Conservation (phyloP, 2,888 invertebrate genomes). For the Teinopalpus imperialis region DNA sequence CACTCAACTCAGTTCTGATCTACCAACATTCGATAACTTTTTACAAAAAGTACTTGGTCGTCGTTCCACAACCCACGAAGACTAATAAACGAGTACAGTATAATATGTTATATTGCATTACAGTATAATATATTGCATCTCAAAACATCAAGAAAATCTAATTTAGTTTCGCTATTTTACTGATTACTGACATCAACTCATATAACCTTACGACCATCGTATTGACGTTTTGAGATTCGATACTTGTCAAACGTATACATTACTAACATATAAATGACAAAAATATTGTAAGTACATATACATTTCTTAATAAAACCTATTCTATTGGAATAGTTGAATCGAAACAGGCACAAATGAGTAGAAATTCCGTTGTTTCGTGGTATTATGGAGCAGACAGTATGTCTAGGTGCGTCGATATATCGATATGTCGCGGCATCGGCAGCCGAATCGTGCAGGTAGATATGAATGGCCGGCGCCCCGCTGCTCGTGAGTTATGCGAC, state of each 20-base stretch:
- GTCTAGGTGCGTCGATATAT: conserved; percentile 61
- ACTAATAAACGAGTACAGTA: no score
- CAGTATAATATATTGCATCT: no score
- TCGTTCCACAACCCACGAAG: no score
- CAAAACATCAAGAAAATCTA: no score
- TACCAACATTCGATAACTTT: no score
- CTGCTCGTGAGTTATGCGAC: conserved; percentile 77
- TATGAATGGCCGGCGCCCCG: conserved; percentile 79
- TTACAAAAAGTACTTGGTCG: no score
- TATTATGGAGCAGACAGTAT: conserved; percentile 54
- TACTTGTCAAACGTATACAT: conserved; percentile 4
- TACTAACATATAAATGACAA: conserved; percentile 8
- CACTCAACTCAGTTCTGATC: no score
- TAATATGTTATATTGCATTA: no score
- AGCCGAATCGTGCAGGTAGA: conserved; percentile 60
- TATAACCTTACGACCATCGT: conserved; percentile 1
- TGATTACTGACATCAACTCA: background rate
- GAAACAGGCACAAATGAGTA: conserved; percentile 38
- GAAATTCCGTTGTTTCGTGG: conserved; percentile 22
- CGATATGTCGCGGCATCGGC: conserved; percentile 33
- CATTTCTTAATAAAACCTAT: conserved; percentile 10
- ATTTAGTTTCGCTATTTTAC: no score
- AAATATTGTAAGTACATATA: conserved; percentile 9
- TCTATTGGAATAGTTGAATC: conserved; percentile 9
- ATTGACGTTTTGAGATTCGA: conserved; percentile 7